Evolutionary conservation across 2,888 invertebrate species (phyloP), one percentile per base, ranked within the genome.

Genomic region (Drosophila recens): DNA sequence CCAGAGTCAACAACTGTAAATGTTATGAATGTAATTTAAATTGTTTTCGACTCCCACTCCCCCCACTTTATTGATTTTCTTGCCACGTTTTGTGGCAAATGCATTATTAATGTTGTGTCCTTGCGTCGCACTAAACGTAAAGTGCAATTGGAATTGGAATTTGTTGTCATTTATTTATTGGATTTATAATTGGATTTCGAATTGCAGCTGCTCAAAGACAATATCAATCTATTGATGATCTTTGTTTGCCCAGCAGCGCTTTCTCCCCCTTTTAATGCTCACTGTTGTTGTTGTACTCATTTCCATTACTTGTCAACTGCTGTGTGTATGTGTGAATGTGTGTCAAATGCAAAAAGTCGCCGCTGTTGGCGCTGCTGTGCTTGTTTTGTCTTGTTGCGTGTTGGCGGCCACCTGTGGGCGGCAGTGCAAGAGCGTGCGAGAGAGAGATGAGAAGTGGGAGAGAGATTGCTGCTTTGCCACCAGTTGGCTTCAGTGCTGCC

Each of bases 331-430:
- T 23, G 23, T 23, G 23, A 23, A 23, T 23, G 54, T 34, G 57
- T 59, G 33, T 45, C 63, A 49, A 51, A 45, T 57, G 43, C 52
- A 66, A 66, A 66, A 63, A 63, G 52, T 34, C n/a, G 17, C 40
- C 51, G 61, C 43, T 48, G 48, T 36, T 34, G 57, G 9, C 48
- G 59, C 20, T 59, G 51, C 23, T 43, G 65, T 51, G 30, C 43
- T 70, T 62, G 67, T 51, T 58, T 69, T 57, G 30, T 30, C 58
- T 46, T 59, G 63, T 40, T 57, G 72, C 54, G 76, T 77, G 77
- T 76, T 78, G 76, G 70, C 71, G 74, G 74, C 74, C 78, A 67
- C 63, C 78, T 78, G 76, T 77, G 78, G 76, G 76, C 78, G 74
- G 65, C 33, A 51, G 40, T 10, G 20, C 36, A 34, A 30, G 8